Evolutionary conservation across 1,140 invertebrate species (phyloP).

Genomic region (Mesaphorura yosii): DNA sequence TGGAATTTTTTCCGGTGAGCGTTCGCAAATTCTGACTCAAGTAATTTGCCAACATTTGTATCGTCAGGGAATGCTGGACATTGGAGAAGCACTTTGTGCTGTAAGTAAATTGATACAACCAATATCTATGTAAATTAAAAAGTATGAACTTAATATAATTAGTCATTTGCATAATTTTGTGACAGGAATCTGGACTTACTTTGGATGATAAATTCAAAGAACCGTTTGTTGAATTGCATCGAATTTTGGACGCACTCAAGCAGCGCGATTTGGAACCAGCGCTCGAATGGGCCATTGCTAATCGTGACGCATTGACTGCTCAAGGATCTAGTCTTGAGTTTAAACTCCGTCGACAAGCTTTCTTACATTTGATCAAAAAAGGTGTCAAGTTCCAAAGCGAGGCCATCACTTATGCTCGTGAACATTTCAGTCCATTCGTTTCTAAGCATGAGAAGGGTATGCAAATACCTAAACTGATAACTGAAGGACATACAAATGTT

Average conservation of each 20-base stretch:
- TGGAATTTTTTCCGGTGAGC: slow-evolving; percentile 69
- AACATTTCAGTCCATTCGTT: slow-evolving; percentile 72
- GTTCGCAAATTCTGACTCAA: slow-evolving; percentile 73
- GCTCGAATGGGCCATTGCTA: slow-evolving; percentile 58
- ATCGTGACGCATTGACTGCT: slow-evolving; percentile 49
- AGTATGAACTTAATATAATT: background rate
- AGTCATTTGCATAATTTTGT: slow-evolving; percentile 8
- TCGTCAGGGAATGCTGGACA: slow-evolving; percentile 79
- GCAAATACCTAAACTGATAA: background rate
- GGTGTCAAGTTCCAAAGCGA: slow-evolving; percentile 53
- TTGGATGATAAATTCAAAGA: slow-evolving; percentile 59
- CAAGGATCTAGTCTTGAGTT: slow-evolving; percentile 69
- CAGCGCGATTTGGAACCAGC: slow-evolving; percentile 65
- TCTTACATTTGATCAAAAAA: slow-evolving; percentile 57
- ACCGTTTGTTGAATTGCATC: slow-evolving; percentile 72
- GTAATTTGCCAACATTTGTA: slow-evolving; percentile 95
- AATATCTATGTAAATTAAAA: background rate
- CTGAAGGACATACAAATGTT: no score
- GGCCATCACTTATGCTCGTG: slow-evolving; percentile 76
- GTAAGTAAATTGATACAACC: slow-evolving; percentile 34
- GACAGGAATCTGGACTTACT: slow-evolving; percentile 58
- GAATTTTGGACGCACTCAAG: slow-evolving; percentile 68
- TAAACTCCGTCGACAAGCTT: slow-evolving; percentile 64
- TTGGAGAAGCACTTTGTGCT: slow-evolving; percentile 65
- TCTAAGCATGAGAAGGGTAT: slow-evolving; percentile 65